Evolutionary conservation across 1,140 invertebrate species (phyloP).

Genomic region (Sinella curviseta): DNA sequence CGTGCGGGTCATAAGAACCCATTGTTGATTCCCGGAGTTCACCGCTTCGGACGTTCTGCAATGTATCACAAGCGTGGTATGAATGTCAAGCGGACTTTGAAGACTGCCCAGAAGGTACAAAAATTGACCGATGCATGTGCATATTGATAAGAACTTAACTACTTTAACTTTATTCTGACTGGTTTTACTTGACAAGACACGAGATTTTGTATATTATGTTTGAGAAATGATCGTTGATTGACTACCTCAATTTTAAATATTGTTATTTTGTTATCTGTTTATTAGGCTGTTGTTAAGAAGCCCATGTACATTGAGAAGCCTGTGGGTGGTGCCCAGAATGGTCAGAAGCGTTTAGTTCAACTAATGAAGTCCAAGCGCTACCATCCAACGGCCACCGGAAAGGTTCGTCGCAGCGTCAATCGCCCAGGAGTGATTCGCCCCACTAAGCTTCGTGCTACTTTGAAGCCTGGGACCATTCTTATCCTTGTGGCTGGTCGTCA

Average conservation of each 20-base stretch:
- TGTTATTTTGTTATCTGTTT: slow-evolving; percentile 7
- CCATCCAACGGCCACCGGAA: slow-evolving; percentile 71
- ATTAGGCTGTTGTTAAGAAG: slow-evolving; percentile 52
- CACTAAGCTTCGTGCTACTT: slow-evolving; percentile 66
- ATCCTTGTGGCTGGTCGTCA: slow-evolving; percentile 92
- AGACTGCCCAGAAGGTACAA: slow-evolving; percentile 56
- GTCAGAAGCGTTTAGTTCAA: slow-evolving; percentile 79
- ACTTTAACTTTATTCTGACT: neutral
- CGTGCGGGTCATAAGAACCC: slow-evolving; percentile 65
- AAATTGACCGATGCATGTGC: no score
- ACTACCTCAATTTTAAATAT: neutral
- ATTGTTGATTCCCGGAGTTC: slow-evolving; percentile 71
- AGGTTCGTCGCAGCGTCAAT: slow-evolving; percentile 59
- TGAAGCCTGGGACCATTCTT: slow-evolving; percentile 87
- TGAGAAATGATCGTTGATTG: neutral
- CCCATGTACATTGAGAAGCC: slow-evolving; percentile 75
- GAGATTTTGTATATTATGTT: no score
- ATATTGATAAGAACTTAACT: no score
- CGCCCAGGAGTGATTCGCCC: slow-evolving; percentile 64
- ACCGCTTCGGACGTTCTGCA: slow-evolving; percentile 69
- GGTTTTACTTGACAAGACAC: no score
- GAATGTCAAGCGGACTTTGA: slow-evolving; percentile 62
- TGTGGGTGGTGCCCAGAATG: slow-evolving; percentile 94
- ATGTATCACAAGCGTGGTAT: slow-evolving; percentile 76
- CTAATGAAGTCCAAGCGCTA: slow-evolving; percentile 75